Conservation (phyloP, 2,113 vertebrate species). For the Phyllostomus hastatus region DNA sequence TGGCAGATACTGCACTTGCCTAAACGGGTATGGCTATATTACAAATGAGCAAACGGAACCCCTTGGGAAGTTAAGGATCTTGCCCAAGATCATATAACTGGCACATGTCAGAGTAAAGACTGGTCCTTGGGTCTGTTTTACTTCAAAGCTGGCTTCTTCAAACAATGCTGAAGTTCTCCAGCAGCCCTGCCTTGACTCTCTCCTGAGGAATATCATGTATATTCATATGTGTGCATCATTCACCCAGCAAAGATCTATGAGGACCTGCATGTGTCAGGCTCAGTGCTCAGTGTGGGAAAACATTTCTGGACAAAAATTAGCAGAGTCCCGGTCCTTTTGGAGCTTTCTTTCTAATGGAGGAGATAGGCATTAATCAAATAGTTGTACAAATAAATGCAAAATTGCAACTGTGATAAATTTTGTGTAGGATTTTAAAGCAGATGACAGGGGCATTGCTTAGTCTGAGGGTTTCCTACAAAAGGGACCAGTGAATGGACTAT, state of each 20-base stretch:
- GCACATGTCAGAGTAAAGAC: neutral
- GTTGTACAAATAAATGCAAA: neutral
- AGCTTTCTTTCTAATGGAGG: neutral
- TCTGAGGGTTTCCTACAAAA: neutral
- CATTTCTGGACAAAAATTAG: neutral
- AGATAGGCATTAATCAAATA: neutral
- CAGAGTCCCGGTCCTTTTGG: neutral
- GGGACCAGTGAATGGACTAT: neutral
- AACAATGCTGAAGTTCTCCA: neutral
- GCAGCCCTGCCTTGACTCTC: neutral
- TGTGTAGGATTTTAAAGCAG: neutral
- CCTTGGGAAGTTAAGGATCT: neutral
- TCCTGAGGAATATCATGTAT: neutral
- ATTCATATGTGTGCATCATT: neutral
- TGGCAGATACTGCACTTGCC: neutral
- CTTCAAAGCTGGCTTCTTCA: neutral
- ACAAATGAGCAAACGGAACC: neutral
- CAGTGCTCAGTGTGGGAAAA: neutral
- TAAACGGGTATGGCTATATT: neutral
- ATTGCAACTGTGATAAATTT: neutral
- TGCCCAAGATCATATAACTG: neutral
- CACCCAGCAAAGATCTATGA: neutral
- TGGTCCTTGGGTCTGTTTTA: neutral
- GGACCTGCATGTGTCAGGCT: neutral
- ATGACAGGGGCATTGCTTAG: neutral